phyloP scores from a whole-genome alignment of 2,888 invertebrate genomes.

The Mallateleia sp. region DNA sequence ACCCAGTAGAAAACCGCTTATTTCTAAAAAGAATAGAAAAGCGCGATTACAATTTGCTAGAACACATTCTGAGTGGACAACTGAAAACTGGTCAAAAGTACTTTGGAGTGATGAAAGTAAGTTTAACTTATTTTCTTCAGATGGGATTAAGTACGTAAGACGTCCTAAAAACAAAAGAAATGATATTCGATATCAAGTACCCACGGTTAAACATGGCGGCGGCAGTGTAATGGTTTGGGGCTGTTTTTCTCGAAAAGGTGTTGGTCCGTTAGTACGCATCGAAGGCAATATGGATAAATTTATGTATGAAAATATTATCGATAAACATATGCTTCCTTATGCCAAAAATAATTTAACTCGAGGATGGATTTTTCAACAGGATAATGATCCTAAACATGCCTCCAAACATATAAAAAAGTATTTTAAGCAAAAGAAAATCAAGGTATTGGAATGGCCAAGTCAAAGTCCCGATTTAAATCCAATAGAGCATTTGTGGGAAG shows the following conservation, averaged over 20 bases:
- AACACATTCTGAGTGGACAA: not conserved
- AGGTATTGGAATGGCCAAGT: constrained; percentile 35
- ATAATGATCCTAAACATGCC: constrained; percentile 45
- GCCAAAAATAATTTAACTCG: constrained; percentile 7
- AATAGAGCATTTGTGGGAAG: too few species aligned
- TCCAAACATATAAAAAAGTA: constrained; percentile 40
- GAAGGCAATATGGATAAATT: constrained; percentile 34
- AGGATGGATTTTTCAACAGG: constrained; percentile 48
- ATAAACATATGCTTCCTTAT: not conserved
- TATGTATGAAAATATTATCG: not conserved
- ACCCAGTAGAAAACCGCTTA: constrained; percentile 44
- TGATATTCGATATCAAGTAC: constrained; percentile 9
- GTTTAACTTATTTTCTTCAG: constrained; percentile 46
- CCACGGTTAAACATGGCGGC: constrained; percentile 40
- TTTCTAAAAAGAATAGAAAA: constrained; percentile 48
- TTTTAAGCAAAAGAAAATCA: constrained; percentile 30
- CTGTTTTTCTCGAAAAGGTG: constrained; percentile 22
- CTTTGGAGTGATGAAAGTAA: constrained; percentile 62
- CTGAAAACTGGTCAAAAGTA: constrained; percentile 20
- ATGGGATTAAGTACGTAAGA: constrained; percentile 46
- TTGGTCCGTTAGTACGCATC: constrained; percentile 35
- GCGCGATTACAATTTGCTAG: constrained; percentile 47
- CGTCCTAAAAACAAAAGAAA: constrained; percentile 20
- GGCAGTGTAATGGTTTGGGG: too few species aligned
- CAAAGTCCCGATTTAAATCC: constrained; percentile 39